Conservation (phyloP, 2,797 vertebrate genomes). For the Betta splendens region DNA sequence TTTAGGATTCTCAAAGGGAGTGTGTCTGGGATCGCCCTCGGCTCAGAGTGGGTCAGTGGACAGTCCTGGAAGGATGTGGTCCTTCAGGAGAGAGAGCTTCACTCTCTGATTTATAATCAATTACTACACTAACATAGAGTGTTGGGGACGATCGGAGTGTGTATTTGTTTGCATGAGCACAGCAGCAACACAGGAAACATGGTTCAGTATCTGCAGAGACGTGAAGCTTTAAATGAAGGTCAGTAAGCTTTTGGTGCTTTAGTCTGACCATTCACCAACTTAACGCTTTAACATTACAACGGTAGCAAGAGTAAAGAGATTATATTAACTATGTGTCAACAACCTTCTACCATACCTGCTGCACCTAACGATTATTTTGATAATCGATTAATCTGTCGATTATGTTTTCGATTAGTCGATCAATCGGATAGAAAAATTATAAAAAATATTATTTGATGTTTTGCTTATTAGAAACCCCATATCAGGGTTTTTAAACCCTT, state of each 20-base stretch:
- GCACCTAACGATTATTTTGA: too few relatives aligned
- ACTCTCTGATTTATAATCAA: constrained; percentile 56
- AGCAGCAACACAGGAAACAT: background rate
- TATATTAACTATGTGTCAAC: too few relatives aligned
- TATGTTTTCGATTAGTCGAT: too few relatives aligned
- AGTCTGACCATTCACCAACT: background rate
- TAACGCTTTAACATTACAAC: background rate
- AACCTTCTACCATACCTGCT: too few relatives aligned
- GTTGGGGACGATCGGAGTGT: background rate
- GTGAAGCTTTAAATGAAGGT: constrained; percentile 3
- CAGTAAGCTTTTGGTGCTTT: background rate
- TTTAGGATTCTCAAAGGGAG: constrained; percentile 54
- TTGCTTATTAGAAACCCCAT: too few relatives aligned
- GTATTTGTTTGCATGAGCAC: background rate
- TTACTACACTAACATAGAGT: constrained; percentile 19
- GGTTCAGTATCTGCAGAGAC: background rate
- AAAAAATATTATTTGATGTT: too few relatives aligned
- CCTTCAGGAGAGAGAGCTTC: constrained; percentile 31
- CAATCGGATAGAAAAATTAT: too few relatives aligned
- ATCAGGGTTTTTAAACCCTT: too few relatives aligned
- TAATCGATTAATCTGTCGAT: too few relatives aligned
- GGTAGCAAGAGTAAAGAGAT: too few relatives aligned
- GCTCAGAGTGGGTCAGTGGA: constrained; percentile 4
- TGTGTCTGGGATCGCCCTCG: constrained; percentile 15
- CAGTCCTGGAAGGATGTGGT: constrained; percentile 12